These are phyloP conservation scores for Melinopterus prodromus DNA, from an alignment of 2,888 invertebrate species.

Conservation along the genomic window DNA sequence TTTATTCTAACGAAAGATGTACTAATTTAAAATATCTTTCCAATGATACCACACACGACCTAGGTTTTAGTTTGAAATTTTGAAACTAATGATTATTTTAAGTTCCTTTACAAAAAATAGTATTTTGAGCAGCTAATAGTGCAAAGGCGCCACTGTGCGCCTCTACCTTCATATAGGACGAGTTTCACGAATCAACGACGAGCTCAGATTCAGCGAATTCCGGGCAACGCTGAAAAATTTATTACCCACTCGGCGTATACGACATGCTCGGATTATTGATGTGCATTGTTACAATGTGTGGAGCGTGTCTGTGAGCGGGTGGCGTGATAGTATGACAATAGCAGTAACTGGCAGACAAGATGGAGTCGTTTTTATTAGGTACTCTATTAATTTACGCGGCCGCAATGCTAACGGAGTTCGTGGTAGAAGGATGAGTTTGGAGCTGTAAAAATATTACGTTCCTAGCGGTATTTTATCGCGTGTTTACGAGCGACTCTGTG, in stretches of 20 bases:
- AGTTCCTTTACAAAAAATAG: too few species aligned
- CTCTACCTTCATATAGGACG: not conserved
- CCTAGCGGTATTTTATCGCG: not conserved
- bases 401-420: not conserved
- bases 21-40: too few species aligned
- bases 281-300: not conserved
- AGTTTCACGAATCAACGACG: not conserved
- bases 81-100: too few species aligned
- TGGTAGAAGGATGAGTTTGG: not conserved
- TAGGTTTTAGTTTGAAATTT: too few species aligned
- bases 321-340: not conserved
- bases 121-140: too few species aligned
- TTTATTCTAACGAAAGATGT: too few species aligned
- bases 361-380: not conserved
- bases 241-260: not conserved
- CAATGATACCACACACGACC: too few species aligned
- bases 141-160: not conserved
- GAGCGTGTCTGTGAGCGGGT: not conserved
- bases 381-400: not conserved
- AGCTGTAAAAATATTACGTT: not conserved
- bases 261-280: not conserved
- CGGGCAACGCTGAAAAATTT: not conserved
- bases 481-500: not conserved
- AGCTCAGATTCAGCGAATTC: not conserved
- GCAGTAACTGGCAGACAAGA: not conserved